Evolutionary conservation across 2,888 invertebrate species (phyloP).

Genomic region (Hemithea aestivaria): DNA sequence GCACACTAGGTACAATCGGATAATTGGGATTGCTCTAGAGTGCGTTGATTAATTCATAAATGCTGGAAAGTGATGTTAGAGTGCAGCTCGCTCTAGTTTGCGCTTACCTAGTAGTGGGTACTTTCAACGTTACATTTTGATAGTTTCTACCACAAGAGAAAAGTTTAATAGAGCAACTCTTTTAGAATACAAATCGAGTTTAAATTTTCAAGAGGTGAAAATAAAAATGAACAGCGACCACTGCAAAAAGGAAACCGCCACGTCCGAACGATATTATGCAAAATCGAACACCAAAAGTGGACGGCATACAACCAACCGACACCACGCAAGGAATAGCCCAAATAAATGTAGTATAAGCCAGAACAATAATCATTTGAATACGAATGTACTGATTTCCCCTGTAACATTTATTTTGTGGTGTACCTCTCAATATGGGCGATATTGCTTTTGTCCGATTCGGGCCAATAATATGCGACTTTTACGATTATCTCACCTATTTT

Average conservation of each 20-base stretch:
- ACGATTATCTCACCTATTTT: constrained; percentile 36
- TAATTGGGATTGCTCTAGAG: no score
- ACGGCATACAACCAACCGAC: constrained; percentile 31
- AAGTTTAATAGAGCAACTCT: no score
- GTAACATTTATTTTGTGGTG: constrained; percentile 30
- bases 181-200: constrained; percentile 15
- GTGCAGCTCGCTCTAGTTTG: no score
- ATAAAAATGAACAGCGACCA: background rate
- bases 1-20: no score
- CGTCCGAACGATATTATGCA: constrained; percentile 34
- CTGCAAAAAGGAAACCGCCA: constrained; percentile 6
- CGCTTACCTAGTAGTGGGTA: no score
- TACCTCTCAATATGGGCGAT: constrained; percentile 34
- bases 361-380: constrained; percentile 77
- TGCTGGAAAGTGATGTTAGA: no score
- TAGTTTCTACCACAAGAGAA: no score
- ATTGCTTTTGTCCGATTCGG: constrained; percentile 28
- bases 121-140: no score
- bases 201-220: constrained; percentile 1
- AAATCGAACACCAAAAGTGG: constrained; percentile 34
- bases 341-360: constrained; percentile 69
- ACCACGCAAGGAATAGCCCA: constrained; percentile 44
- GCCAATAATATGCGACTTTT: constrained; percentile 33
- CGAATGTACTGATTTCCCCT: constrained; percentile 68
- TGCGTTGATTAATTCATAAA: no score